These are phyloP conservation scores for Fukomys damarensis DNA, from an alignment of 2,113 vertebrate species.

Conservation along the genomic window DNA sequence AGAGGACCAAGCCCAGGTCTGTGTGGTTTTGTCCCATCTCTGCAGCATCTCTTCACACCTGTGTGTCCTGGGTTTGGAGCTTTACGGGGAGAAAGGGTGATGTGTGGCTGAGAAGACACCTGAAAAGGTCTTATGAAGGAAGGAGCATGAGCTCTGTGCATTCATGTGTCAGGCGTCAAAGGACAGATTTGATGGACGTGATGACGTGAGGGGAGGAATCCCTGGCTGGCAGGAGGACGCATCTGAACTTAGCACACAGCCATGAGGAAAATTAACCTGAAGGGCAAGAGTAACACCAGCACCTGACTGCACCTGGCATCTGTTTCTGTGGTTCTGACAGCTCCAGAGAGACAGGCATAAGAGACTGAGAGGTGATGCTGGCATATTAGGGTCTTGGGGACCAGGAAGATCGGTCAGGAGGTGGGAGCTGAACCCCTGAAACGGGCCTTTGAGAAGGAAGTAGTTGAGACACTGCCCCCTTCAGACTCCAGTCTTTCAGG, in stretches of 20 bases:
- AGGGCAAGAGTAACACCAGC: not conserved
- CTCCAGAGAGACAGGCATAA: conserved; percentile 17
- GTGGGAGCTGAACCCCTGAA: not conserved
- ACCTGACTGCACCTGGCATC: not conserved
- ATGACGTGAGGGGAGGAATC: too few species aligned
- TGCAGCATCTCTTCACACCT: not conserved
- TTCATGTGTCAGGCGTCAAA: not conserved
- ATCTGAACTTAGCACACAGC: too few species aligned
- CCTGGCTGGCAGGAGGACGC: too few species aligned
- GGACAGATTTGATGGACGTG: not conserved
- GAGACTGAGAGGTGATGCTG: conserved; percentile 43
- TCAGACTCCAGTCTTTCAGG: not conserved
- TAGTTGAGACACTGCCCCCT: not conserved
- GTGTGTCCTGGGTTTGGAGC: not conserved
- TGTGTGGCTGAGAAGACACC: too few species aligned
- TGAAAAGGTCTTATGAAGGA: not conserved
- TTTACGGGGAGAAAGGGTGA: not conserved
- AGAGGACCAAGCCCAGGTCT: not conserved
- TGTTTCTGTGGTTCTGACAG: not conserved
- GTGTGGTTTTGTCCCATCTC: not conserved
- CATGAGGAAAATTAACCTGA: not conserved
- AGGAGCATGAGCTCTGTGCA: not conserved
- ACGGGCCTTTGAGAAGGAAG: not conserved
- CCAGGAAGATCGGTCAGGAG: not conserved
- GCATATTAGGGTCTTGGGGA: conserved; percentile 8